These are phyloP conservation scores for Deladenus siricidicola DNA, from an alignment of 2,888 invertebrate species.

Conservation along the genomic window DNA sequence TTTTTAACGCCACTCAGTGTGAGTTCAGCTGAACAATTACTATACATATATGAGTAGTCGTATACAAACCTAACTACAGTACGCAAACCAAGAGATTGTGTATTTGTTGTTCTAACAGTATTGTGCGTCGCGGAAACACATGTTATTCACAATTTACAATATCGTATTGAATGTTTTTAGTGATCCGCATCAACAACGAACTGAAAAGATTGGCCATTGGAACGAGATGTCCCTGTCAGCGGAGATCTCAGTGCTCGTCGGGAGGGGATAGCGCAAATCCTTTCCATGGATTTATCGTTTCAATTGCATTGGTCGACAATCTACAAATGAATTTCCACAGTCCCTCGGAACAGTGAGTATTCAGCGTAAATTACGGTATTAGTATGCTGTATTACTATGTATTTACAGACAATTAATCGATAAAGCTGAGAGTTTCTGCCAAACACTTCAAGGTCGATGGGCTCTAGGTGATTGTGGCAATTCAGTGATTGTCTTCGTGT, in stretches of 20 bases:
- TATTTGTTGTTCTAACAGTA: not conserved
- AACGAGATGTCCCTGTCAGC: conserved; percentile 51
- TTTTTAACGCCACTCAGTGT: conserved; percentile 50
- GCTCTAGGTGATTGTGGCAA: conserved; percentile 53
- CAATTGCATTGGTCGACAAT: conserved; percentile 49
- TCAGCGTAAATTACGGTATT: not conserved
- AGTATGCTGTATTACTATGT: not conserved
- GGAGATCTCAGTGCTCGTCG: conserved; percentile 44
- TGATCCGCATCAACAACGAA: conserved; percentile 38
- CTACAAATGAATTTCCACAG: conserved; percentile 51
- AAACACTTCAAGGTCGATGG: conserved; percentile 51
- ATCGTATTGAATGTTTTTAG: conserved; percentile 25
- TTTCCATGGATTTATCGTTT: conserved; percentile 51
- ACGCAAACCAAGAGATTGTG: too few relatives aligned
- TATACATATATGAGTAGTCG: too few relatives aligned
- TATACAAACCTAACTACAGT: too few relatives aligned
- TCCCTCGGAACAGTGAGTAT: conserved; percentile 46
- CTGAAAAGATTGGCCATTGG: conserved; percentile 43
- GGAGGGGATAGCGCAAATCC: conserved; percentile 29
- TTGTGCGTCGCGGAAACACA: not conserved
- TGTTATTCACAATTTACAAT: not conserved
- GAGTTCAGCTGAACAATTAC: too few relatives aligned
- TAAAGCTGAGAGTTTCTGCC: conserved; percentile 46
- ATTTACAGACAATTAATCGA: conserved; percentile 45
- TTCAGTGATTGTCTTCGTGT: conserved; percentile 50